Base-by-base conservation (phyloP, 2,113 vertebrate species). In the Equus quagga region DNA sequence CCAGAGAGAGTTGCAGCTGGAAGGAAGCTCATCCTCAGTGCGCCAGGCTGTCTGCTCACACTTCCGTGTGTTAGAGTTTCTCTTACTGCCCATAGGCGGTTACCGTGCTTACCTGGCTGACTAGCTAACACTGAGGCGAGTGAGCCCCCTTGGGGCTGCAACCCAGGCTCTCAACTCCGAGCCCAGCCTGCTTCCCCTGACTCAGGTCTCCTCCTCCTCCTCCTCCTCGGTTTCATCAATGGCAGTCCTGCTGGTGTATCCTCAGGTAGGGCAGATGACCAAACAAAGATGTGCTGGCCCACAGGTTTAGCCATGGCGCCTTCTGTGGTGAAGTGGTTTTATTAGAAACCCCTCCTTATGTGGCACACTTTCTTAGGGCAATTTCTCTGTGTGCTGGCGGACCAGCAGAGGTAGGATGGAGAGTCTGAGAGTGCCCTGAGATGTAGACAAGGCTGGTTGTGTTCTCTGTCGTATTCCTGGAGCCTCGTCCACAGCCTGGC, bases 21-120 rank as follows among this genome's bases (percentile, higher is more conserved):
- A 75, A 54, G 51, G 84, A 69, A 33, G 33, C 12, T 23, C 14
- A 1, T 15, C 8, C 8, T 0, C 0, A 36, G n/a, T 6, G 5
- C 62, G 5, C 26, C 69, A 26, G 69, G 15, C 4, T 33, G 36
- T 44, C 5, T 8, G 31, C n/a, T 21, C 28, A 24, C 1, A 17
- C 31, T 62, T 69, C 3, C 3, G 31, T 8, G n/a, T 51, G 6
- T 18, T 23, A 44, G 64, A 41, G 56, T 5, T 21, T 8, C 10
- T 17, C 54, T 54, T n/a, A 65, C 24, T 51, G 44, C 26, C 26
- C 21, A 2, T 19, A 26, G 64, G 23, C n/a, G 73, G 4, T 24
- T 2, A 7, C 13, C 18, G 51, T 15, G 31, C 49, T 89, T 31
- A 24, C 26, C 56, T 26, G 1, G 46, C n/a, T 87, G 62, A 64